phyloP scores from a whole-genome alignment of 2,888 invertebrate genomes.

The Girardia tigrina region DNA sequence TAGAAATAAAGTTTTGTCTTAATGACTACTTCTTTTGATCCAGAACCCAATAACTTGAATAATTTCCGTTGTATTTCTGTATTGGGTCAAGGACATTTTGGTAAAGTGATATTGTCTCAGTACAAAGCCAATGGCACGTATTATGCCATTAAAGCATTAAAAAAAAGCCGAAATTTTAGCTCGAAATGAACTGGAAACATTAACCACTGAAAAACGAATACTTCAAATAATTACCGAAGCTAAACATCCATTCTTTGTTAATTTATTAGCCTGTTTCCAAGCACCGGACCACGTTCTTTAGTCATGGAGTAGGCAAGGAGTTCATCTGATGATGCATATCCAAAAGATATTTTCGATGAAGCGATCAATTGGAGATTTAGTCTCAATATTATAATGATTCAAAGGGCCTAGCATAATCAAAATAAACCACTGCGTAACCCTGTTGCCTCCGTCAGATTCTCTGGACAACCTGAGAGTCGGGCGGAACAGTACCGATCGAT shows the following conservation, averaged over 20 bases:
- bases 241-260: slow-evolving; percentile 94
- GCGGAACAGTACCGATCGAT: no score
- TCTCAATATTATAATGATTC: no score
- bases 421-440: no score
- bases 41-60: no score
- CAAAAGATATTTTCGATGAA: no score
- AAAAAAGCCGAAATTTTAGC: slow-evolving; percentile 98
- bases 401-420: no score
- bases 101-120: slow-evolving; percentile 84
- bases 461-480: no score
- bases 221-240: slow-evolving; percentile 85
- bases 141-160: slow-evolving; percentile 94
- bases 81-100: slow-evolving; percentile 93
- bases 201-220: slow-evolving; percentile 93
- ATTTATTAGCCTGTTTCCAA: slow-evolving; percentile 95
- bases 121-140: slow-evolving; percentile 81
- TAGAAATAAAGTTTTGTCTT: no score
- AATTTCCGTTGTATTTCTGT: slow-evolving; percentile 88
- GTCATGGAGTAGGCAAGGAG: no score
- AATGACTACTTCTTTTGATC: no score
- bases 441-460: no score
- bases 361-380: no score
- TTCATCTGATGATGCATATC: slow-evolving; percentile 99
- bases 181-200: slow-evolving; percentile 90
- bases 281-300: slow-evolving; percentile 94